Conservation (phyloP, 2,797 vertebrate genomes). For the Lerista edwardsae region DNA sequence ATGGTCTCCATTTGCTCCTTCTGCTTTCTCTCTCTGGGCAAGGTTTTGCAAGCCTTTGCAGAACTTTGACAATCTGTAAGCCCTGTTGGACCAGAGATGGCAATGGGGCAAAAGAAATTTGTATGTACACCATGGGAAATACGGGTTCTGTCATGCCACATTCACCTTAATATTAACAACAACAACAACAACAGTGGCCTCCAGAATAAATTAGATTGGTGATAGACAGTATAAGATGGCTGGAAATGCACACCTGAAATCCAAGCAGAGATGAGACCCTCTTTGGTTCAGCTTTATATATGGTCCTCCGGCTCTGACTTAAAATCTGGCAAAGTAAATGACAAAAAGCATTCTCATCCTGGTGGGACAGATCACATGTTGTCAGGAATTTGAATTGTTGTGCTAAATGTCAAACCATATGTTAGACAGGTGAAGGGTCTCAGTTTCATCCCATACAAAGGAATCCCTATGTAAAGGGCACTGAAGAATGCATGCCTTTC, state of each 20-base stretch:
- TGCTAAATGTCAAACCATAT: slow-evolving; percentile 54
- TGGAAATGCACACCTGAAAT: accelerated
- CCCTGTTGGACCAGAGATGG: neutral
- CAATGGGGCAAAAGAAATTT: neutral
- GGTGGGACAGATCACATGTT: accelerated
- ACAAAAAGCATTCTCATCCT: accelerated
- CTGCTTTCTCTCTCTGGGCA: too few species aligned
- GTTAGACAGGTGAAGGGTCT: slow-evolving; percentile 57
- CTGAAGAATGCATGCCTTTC: slow-evolving; percentile 24
- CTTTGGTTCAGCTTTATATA: neutral
- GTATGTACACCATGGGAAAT: neutral
- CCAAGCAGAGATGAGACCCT: neutral
- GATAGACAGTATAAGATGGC: neutral
- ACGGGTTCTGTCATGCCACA: neutral
- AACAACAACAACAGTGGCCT: too few species aligned
- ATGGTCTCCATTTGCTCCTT: too few species aligned
- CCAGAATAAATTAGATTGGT: accelerated
- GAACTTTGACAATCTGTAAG: neutral
- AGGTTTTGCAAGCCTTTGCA: neutral
- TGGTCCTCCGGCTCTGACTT: neutral
- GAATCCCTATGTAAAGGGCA: slow-evolving; percentile 12
- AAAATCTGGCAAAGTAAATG: neutral
- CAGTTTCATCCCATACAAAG: slow-evolving; percentile 10
- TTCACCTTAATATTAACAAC: neutral
- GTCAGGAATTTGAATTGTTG: neutral